phyloP scores from a whole-genome alignment of 2,888 invertebrate species.

The Saturnia japonica region DNA sequence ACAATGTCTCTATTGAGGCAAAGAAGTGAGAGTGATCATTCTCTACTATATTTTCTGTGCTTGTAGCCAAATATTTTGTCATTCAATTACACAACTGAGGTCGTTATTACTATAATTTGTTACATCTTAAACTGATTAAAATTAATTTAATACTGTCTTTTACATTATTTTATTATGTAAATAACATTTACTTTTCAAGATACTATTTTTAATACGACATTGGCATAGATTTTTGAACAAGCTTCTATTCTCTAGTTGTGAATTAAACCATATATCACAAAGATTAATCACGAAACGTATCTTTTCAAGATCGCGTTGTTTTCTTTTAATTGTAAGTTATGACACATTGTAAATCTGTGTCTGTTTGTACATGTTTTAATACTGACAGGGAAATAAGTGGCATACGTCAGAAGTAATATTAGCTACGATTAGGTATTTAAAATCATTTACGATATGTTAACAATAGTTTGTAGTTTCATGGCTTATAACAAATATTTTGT shows the following conservation, averaged over 20 bases:
- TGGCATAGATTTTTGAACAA: constrained; percentile 54
- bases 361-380: constrained; percentile 17
- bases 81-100: neutral
- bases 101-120: neutral
- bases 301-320: constrained; percentile 30
- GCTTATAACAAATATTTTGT: neutral
- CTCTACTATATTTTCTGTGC: neutral
- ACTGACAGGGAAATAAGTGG: constrained; percentile 16
- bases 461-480: neutral
- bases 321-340: constrained; percentile 33
- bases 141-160: constrained; percentile 3
- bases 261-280: constrained; percentile 49
- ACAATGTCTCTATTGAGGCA: neutral
- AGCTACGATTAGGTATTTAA: neutral
- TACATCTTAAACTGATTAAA: neutral
- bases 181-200: constrained; percentile 17
- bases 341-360: constrained; percentile 30
- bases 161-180: constrained; percentile 5
- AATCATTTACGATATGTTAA: neutral
- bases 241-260: constrained; percentile 45
- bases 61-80: neutral
- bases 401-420: constrained; percentile 1
- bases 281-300: constrained; percentile 48
- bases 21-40: neutral
- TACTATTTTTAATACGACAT: constrained; percentile 51